phyloP scores from a whole-genome alignment of 1,140 invertebrate genomes.

The Oppia nitens region DNA sequence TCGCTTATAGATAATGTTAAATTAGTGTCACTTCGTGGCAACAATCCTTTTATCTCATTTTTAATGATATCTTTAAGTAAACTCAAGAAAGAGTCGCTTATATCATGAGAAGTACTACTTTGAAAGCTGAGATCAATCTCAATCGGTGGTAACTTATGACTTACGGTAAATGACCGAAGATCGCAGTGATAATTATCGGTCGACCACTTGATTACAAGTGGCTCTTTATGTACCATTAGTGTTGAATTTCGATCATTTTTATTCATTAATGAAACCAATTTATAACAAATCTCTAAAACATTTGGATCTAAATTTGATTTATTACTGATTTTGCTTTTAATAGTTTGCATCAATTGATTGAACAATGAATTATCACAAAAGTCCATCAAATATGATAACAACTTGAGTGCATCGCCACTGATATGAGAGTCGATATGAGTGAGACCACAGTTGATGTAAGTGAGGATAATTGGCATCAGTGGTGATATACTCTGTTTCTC shows the following conservation, averaged over 20 bases:
- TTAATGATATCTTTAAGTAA: background rate
- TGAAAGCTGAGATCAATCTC: background rate
- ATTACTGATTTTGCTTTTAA: background rate
- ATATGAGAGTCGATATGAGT: conserved; percentile 6
- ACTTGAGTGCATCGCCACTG: conserved; percentile 3
- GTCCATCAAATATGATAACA: background rate
- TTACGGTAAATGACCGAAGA: background rate
- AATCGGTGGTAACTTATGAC: background rate
- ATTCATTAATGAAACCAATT: background rate
- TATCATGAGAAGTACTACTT: background rate
- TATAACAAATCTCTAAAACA: background rate
- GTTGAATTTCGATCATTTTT: background rate
- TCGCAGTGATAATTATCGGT: background rate
- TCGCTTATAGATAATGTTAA: background rate
- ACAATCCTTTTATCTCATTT: background rate
- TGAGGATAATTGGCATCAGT: conserved; percentile 1
- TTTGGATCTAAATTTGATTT: background rate
- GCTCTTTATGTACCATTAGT: background rate
- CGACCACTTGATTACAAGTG: background rate
- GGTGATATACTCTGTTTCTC: conserved; percentile 1
- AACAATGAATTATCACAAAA: background rate
- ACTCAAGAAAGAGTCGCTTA: background rate
- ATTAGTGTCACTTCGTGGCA: background rate
- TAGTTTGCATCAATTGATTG: conserved; percentile 11
- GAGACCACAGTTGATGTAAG: conserved; percentile 6